Base-by-base conservation (phyloP, 2,888 invertebrate species). In the Heliconius ismenius region DNA sequence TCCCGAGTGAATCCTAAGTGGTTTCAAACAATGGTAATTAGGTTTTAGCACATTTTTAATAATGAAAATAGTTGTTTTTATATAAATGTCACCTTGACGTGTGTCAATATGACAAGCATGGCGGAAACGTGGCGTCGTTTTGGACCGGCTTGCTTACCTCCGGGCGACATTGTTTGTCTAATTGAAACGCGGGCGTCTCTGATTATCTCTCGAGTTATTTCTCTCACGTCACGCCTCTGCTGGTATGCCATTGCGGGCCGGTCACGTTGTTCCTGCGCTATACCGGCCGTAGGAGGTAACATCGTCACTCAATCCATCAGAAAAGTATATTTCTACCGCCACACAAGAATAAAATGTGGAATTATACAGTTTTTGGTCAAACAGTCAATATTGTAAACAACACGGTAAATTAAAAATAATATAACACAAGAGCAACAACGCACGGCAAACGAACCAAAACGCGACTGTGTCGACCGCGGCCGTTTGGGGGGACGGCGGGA, bases 61-160 rank as follows among this genome's bases (percentile, higher is more conserved):
- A 79, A 83, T 85, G 86, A 89, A 88, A 87, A 85, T 86, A 77
- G 82, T 92, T 94, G 93, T 92, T 93, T 93, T 93, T 87, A 84
- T 92, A 86, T 88, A 88, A 84, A 92, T 94, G 94, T 94, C 94
- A 94, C 91, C 92, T 93, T 94, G 94, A 94, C 94, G 88, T 92
- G 91, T 90, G 94, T 94, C 94, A 94, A 89, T 88, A 88, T 94
- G 94, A 94, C 94, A 94, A 90, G 91, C 89, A 92, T 93, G 93
- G 93, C 93, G 91, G 91, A 93, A 94, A 93, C 94, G 94, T 94
- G 94, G 93, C 94, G 93, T 94, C 93, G 90, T 89, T 82, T 80
- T 75, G 62, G 79, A 78, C 82, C 82, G 82, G 81, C 81, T 82
- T 85, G 85, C 92, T 91, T 88, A 94, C 94, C 93, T 91, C 92